Base-by-base conservation (phyloP, 2,113 vertebrate genomes). In the Cochlearius cochlearius region DNA sequence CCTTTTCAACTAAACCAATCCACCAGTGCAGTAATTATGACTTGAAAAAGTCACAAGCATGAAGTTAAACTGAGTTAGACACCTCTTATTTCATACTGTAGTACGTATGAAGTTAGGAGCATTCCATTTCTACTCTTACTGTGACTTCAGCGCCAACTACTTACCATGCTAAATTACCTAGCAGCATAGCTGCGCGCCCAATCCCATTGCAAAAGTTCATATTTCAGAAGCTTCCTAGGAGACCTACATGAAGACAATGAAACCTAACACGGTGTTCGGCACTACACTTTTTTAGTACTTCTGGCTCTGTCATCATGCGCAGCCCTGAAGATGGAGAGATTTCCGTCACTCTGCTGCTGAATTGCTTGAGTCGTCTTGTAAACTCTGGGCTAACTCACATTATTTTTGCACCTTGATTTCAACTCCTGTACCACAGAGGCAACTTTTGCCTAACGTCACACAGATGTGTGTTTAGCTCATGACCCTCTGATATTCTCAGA, bases 201-300 rank as follows among this genome's bases (percentile, higher is more conserved):
- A 34, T 14, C 32, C 50, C 78, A 53, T 8, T 34, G 34, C 27
- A 88, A 49, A 81, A 68, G 34, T 38, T 80, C 15, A 32, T 53
- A 81, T 86, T 85, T 63, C 69, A 78, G 76, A 84, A 84, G 60
- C 45, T 86, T 89, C 69, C 36, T 62, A 66, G 76, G 76, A 87
- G 52, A 84, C 39, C 69, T 75, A 60, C 39, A 25, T 5, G 20
- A 81, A 87, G 88, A 79, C 60, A 91, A 75, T 17, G 18, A 94
- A 87, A 86, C 45, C 38, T 32, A 85, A 78, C 0, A 0, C 2
- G 3, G 45, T n/a, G 12, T 52, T 87, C 0, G 0, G 36, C 36
- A 68, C 18, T 22, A 60, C 15, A 17, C 25, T 29, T 68, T 45
- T 79, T 78, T 72, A 59, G 69, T 58, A 68, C 34, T 89, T 68